Conservation (phyloP, 2,113 vertebrate species). For the Syngnathus floridae region DNA sequence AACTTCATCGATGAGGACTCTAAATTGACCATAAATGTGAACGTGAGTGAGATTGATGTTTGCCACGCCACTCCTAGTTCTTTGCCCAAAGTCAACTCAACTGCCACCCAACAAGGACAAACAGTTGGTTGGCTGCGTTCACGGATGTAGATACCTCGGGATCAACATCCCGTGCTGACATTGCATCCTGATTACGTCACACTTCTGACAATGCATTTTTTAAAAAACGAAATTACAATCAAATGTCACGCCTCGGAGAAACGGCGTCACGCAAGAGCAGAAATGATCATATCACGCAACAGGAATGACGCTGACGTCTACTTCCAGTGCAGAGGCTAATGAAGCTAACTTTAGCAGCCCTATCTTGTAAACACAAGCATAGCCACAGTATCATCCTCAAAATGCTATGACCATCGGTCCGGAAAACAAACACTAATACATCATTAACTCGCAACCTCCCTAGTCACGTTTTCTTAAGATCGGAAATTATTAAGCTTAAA, state of each 20-base stretch:
- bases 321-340: not conserved
- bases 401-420: not conserved
- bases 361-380: constrained; percentile 3
- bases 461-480: not conserved
- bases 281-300: not conserved
- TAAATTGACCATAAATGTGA: not conserved
- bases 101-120: not conserved
- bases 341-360: constrained; percentile 6
- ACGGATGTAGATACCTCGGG: not conserved
- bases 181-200: not conserved
- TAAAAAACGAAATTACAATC: not conserved
- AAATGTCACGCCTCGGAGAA: not conserved
- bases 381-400: too few species aligned
- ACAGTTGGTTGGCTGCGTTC: not conserved
- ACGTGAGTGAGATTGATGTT: not conserved
- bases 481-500: too few species aligned
- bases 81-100: not conserved
- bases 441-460: not conserved
- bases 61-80: not conserved
- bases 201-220: not conserved
- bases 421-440: not conserved
- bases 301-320: not conserved
- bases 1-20: not conserved
- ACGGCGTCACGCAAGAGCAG: not conserved
- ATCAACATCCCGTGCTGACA: not conserved